Evolutionary conservation across 2,797 vertebrate genomes (phyloP), one percentile per base, ranked within the genome.

Genomic region (Eupleurogrammus muticus): DNA sequence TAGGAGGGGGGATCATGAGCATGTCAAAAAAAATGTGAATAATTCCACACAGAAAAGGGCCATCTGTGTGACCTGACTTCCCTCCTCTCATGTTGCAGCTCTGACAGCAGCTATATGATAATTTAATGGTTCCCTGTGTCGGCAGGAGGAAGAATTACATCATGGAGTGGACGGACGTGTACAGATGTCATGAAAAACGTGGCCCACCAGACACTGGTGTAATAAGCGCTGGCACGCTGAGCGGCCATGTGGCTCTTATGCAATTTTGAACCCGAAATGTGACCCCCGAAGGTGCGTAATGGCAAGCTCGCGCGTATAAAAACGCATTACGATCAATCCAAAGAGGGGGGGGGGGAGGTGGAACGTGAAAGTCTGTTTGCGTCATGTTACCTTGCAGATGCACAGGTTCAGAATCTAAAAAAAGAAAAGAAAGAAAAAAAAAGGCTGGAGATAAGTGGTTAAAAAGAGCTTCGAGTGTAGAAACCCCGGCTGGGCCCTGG

Each of bases 131-230:
- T 69, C 79, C 32, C 79, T 20, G 61, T 78, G 68, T 70, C 75
- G 79, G 79, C 64, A 38, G 66, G 63, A 65, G 70, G 34, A 83
- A 70, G 77, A 59, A 42, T 91, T 89, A 89, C 81, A 86, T 89
- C 83, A 91, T 66, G 66, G 63, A 68, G 40, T 48, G 63, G 79
- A 72, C 19, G 35, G 10, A 62, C 66, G 24, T 51, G 74, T 84
- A 70, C 86, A 86, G 80, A 89, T 87, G 84, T 85, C 72, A 49
- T 51, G n/a, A 21, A 60, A 44, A 77, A 88, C 75, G 80, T 82
- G 78, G 60, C 76, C 74, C 61, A 66, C 53, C 59, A 58, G 59
- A 58, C 23, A 14, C 54, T 69, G 76, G 82, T 78, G 73, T 66
- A 64, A 46, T 20, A 12, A 55, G 65, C 71, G 70, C 64, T 59